Conservation (phyloP, 2,113 vertebrate species). For the Pholis gunnellus region DNA sequence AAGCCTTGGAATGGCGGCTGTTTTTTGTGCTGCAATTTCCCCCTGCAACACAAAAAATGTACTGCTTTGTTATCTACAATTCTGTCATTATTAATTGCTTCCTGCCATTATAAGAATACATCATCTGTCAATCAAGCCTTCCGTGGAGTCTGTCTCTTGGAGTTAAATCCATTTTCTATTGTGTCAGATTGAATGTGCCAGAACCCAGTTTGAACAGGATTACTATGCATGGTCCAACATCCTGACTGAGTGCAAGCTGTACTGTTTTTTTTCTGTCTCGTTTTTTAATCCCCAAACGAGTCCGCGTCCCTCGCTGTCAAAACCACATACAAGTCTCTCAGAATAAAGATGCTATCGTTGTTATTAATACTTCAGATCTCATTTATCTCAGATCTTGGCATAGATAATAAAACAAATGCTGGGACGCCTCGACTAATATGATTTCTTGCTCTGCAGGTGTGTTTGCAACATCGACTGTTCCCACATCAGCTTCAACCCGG, state of each 20-base stretch:
- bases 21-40: neutral
- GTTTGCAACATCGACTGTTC: constrained; percentile 99
- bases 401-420: neutral
- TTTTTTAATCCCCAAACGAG: constrained; percentile 55
- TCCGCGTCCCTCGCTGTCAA: constrained; percentile 21
- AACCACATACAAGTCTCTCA: constrained; percentile 22
- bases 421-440: neutral
- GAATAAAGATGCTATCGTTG: constrained; percentile 28
- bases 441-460: constrained; percentile 86
- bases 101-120: constrained; percentile 48
- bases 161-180: constrained; percentile 70
- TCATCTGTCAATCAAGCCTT: constrained; percentile 61
- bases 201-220: constrained; percentile 61
- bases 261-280: neutral
- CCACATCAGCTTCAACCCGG: constrained; percentile 99
- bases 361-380: constrained; percentile 29
- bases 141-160: constrained; percentile 27
- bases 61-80: constrained; percentile 36
- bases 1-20: neutral
- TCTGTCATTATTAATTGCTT: constrained; percentile 64
- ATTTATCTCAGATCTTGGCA: constrained; percentile 26
- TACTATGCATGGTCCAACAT: constrained; percentile 55
- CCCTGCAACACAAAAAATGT: constrained; percentile 21
- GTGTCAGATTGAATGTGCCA: constrained; percentile 65
- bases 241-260: constrained; percentile 50